These are phyloP conservation scores for Napeogenes inachia DNA, from an alignment of 2,888 invertebrate species.

Conservation along the genomic window DNA sequence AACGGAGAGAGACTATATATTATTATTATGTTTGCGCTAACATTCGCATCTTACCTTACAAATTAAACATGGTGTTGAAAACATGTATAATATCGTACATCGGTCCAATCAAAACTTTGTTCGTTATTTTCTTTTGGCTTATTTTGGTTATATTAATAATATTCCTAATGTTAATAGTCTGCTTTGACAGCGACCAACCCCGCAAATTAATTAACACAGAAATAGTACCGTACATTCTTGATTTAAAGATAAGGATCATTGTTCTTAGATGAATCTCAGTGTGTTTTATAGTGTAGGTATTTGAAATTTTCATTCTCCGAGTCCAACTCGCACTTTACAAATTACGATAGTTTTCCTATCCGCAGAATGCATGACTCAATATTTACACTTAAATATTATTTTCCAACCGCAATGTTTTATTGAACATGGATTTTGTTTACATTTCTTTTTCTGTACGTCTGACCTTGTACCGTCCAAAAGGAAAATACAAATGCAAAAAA, in stretches of 20 bases:
- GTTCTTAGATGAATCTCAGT: no score
- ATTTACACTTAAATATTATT: background rate
- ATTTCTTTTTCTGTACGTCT: background rate
- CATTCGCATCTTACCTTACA: constrained; percentile 43
- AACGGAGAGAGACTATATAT: constrained; percentile 78
- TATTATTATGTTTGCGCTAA: constrained; percentile 76
- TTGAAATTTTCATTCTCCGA: no score
- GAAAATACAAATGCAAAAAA: background rate
- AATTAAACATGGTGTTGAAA: background rate
- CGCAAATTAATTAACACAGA: no score
- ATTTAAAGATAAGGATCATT: no score
- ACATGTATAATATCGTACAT: no score
- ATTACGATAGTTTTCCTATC: constrained; percentile 9
- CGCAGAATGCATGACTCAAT: background rate
- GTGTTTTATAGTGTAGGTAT: no score
- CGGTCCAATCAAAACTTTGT: no score
- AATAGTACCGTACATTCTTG: no score
- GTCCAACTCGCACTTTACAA: background rate
- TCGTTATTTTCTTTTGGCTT: no score
- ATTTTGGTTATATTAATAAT: no score
- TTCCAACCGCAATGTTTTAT: constrained; percentile 1
- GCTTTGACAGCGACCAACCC: no score
- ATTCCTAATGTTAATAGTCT: no score
- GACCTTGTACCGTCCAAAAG: background rate
- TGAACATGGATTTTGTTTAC: constrained; percentile 2